Base-by-base conservation (phyloP, 2,797 vertebrate genomes). In the Acrocephalus scirpaceus region DNA sequence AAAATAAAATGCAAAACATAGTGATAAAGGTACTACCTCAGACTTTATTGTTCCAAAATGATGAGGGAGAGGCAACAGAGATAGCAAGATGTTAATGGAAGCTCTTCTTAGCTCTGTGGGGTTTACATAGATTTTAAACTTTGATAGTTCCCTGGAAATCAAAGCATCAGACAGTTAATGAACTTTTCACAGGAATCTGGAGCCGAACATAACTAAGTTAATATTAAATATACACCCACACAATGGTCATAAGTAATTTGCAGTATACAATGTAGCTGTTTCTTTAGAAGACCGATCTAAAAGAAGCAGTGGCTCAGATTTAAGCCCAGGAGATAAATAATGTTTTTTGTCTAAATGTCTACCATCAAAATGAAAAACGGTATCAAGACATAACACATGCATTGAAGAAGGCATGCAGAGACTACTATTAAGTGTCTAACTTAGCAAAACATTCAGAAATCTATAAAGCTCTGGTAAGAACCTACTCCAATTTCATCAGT, bases 51-150 rank as follows among this genome's bases (percentile, higher is more conserved):
- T 98, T 90, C 98, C 98, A 96, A 99, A 99, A 93, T 99, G 99
- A 96, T 98, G 98, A 42, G 99, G 98, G 70, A 99, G 98, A 83
- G 99, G 99, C 95, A 99, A 98, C 93, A 99, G 97, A 82, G 99
- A 99, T 48, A 99, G 97, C 80, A 99, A 97, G 94, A 99, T 98
- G 89, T 98, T 98, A 97, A 99, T 99, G 36, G 99, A 99, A 56
- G 99, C 98, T 98, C 98, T 98, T 96, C 99, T 98, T 92, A 99
- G 97, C 91, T 99, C 99, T 94, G 98, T 99, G 66, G 98, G 98
- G 94, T 99, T 99, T 96, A 99, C 98, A 87, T 98, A 99, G 47
- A 97, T 98, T 98, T 99, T 99, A 97, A 99, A 99, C 96, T 98
- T 99, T 86, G 98, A 97, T 70, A 99, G 98, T 79, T 99, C 99